A percentile compares a stretch with the other conserved stretches of the same genome.
Conservation (phyloP, 1,140 invertebrate genomes). For the Forficula auricularia region DNA sequence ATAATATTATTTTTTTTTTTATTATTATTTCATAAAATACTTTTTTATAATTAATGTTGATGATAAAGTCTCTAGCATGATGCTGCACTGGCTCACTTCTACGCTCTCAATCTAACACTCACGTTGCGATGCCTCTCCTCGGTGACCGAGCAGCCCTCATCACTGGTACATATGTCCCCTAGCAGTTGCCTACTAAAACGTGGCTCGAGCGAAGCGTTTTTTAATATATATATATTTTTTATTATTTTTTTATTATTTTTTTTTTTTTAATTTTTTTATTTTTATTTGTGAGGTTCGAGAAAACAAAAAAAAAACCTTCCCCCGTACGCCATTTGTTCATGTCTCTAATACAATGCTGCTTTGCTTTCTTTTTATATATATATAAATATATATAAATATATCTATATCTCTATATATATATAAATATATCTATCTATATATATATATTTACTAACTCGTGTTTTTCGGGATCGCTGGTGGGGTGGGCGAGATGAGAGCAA, state of each 20-base stretch:
- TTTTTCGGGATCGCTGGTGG: not conserved
- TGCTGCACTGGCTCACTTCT: conserved; percentile 3
- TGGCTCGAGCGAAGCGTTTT: conserved; percentile 12
- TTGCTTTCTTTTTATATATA: conserved; percentile 14
- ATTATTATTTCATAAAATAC: conserved; percentile 13
- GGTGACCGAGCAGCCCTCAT: not conserved
- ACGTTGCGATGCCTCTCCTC: not conserved
- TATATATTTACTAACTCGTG: conserved; percentile 21
- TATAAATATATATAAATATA: conserved; percentile 15
- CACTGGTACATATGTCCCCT: conserved; percentile 5
- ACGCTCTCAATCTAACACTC: not conserved
- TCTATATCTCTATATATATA: conserved; percentile 13
- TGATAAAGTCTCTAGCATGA: not conserved
- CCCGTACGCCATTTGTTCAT: conserved; percentile 5
- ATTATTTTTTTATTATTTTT: conserved; percentile 6
- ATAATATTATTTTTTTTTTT: conserved; percentile 7
- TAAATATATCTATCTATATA: conserved; percentile 15
- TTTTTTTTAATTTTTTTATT: conserved; percentile 7
- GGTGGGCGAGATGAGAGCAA: not conserved
- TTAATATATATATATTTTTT: not conserved
- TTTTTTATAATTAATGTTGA: conserved; percentile 5
- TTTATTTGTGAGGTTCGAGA: conserved; percentile 23
- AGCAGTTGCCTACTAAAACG: conserved; percentile 18
- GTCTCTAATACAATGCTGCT: conserved; percentile 30
- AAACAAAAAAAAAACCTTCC: conserved; percentile 19